Conservation (phyloP, 2,888 invertebrate genomes). For the Tenthredo scrophulariae region DNA sequence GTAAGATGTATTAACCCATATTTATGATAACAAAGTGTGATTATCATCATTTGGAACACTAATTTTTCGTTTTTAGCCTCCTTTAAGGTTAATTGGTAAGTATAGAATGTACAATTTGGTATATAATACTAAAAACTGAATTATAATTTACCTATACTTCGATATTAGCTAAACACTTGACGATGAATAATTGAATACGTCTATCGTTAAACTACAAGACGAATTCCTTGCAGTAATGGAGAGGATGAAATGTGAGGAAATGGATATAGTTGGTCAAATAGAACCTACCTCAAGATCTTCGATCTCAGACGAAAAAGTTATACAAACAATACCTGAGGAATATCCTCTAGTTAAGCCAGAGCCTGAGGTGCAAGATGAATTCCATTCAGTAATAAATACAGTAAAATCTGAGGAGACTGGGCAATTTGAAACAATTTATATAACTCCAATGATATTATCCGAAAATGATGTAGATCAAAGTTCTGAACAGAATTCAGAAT, state of each 20-base stretch:
- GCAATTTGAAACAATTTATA: slow-evolving; percentile 12
- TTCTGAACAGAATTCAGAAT: not conserved
- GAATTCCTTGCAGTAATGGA: not conserved
- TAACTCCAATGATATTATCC: not conserved
- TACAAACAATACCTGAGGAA: not conserved
- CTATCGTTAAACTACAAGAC: not conserved
- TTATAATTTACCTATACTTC: not conserved
- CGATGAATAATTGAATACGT: not conserved
- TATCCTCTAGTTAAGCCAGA: not conserved
- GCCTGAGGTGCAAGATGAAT: not conserved
- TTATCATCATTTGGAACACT: not conserved
- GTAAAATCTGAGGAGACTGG: not conserved
- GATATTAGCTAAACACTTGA: not conserved
- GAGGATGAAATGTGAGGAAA: not conserved
- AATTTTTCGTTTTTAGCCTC: not conserved
- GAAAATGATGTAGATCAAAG: not conserved
- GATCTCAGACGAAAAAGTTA: not conserved
- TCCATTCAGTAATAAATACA: not conserved
- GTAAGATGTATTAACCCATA: not conserved
- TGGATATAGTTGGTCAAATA: not conserved
- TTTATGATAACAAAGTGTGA: not conserved
- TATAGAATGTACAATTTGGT: not conserved
- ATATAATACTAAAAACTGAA: not conserved
- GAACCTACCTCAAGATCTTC: not conserved
- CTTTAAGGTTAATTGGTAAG: not conserved